phyloP scores from a whole-genome alignment of 2,888 invertebrate genomes.

The Trachelus tabidus region DNA sequence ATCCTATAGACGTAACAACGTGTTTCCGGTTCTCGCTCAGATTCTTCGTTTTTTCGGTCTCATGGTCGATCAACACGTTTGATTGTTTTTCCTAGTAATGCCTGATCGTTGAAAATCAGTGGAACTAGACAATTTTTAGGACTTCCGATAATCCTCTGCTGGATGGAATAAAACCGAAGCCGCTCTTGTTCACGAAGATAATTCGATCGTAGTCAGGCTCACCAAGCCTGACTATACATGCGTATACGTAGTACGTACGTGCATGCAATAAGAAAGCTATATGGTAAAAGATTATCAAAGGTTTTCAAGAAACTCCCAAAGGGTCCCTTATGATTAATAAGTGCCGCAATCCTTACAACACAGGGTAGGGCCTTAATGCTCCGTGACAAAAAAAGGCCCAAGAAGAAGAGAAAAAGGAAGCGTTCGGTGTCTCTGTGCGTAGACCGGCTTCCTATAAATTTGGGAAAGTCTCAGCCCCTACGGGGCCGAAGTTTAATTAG shows the following conservation, averaged over 20 bases:
- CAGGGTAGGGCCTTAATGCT: not conserved
- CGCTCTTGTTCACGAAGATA: not conserved
- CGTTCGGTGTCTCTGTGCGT: not conserved
- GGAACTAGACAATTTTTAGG: not conserved
- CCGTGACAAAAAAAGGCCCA: not conserved
- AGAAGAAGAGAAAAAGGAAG: not conserved
- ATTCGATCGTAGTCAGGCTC: not conserved
- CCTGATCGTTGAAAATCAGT: not conserved
- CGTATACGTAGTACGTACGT: not conserved
- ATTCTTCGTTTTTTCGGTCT: not conserved
- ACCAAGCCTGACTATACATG: not conserved
- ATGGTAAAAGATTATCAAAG: not conserved
- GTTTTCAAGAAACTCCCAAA: not conserved
- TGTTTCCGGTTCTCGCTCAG: constrained; percentile 39
- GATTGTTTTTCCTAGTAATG: not conserved
- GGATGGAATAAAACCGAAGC: not conserved
- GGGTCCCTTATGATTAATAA: not conserved
- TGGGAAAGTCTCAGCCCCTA: not conserved
- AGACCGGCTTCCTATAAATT: not conserved
- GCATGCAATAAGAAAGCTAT: not conserved
- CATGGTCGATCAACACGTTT: not conserved
- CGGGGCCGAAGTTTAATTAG: not conserved
- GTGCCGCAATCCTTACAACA: not conserved
- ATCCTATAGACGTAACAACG: constrained; percentile 34
- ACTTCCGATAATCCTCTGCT: too few species aligned